A percentile compares a stretch with the other conserved stretches of the same genome.
phyloP scores from a whole-genome alignment of 2,888 invertebrate genomes.

The Linnaemya vulpina region DNA sequence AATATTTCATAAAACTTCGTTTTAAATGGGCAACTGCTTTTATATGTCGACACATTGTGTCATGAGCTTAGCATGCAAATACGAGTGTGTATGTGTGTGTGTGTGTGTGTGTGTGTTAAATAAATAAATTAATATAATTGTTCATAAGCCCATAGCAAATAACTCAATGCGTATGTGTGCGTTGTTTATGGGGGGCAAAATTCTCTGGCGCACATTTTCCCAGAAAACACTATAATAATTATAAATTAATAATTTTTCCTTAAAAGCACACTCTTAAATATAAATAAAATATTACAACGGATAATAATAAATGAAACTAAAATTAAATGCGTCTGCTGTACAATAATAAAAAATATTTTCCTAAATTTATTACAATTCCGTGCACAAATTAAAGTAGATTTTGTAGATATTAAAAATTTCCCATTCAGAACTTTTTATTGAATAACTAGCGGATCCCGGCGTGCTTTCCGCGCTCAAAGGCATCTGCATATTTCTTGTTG shows the following conservation, averaged over 20 bases:
- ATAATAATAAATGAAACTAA: too few relatives aligned
- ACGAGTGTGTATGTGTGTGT: neutral
- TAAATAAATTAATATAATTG: constrained; percentile 1
- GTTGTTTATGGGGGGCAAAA: neutral
- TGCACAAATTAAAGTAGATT: too few relatives aligned
- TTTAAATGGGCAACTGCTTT: constrained; percentile 1
- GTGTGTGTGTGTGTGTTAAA: neutral
- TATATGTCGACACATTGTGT: neutral
- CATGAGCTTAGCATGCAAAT: neutral
- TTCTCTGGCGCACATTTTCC: neutral
- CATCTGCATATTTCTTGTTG: too few relatives aligned
- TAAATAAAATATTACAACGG: too few relatives aligned
- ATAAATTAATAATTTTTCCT: neutral
- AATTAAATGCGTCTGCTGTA: too few relatives aligned
- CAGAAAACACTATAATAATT: neutral
- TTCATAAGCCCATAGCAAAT: neutral
- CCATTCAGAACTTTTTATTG: too few relatives aligned
- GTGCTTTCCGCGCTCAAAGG: too few relatives aligned
- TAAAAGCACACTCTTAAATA: neutral
- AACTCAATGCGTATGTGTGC: neutral
- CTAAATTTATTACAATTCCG: too few relatives aligned
- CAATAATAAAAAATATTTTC: too few relatives aligned
- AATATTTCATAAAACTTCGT: constrained; percentile 40
- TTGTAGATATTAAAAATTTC: too few relatives aligned
- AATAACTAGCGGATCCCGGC: too few relatives aligned